phyloP scores from a whole-genome alignment of 2,888 invertebrate species.

The Gryllus longicercus region DNA sequence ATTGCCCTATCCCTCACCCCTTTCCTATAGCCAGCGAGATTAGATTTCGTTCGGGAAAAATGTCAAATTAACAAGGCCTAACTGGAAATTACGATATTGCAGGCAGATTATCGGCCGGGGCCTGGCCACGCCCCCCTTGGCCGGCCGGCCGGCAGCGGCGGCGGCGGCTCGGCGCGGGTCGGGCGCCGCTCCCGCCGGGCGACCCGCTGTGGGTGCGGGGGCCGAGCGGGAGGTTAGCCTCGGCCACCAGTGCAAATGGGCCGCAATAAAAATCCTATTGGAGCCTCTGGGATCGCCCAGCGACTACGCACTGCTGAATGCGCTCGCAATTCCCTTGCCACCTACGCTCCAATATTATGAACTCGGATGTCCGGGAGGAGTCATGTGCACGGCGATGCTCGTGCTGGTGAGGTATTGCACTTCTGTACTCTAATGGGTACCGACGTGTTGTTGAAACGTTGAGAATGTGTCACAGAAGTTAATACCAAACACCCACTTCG shows the following conservation, averaged over 20 bases:
- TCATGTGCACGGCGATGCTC: too few relatives aligned
- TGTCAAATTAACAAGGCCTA: constrained; percentile 17
- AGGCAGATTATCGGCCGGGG: neutral
- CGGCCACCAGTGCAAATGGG: neutral
- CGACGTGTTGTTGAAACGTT: too few relatives aligned
- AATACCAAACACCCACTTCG: too few relatives aligned
- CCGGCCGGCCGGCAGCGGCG: neutral
- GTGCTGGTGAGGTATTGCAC: too few relatives aligned
- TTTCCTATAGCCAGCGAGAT: neutral
- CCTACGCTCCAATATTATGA: too few relatives aligned
- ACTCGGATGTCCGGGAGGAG: too few relatives aligned
- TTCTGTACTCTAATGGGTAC: too few relatives aligned
- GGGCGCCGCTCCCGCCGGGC: neutral
- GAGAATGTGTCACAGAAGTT: too few relatives aligned
- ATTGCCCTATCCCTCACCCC: constrained; percentile 17
- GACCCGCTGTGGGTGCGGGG: neutral
- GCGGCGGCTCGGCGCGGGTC: neutral
- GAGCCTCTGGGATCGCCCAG: neutral
- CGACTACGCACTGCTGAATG: too few relatives aligned
- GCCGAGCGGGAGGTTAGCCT: too few relatives aligned
- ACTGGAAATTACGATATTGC: neutral
- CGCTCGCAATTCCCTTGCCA: too few relatives aligned
- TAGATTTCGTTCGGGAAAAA: constrained; percentile 1
- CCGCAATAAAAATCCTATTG: constrained; percentile 3
- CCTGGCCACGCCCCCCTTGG: neutral